phyloP scores from a whole-genome alignment of 2,888 invertebrate species.

The Merodon equestris region DNA sequence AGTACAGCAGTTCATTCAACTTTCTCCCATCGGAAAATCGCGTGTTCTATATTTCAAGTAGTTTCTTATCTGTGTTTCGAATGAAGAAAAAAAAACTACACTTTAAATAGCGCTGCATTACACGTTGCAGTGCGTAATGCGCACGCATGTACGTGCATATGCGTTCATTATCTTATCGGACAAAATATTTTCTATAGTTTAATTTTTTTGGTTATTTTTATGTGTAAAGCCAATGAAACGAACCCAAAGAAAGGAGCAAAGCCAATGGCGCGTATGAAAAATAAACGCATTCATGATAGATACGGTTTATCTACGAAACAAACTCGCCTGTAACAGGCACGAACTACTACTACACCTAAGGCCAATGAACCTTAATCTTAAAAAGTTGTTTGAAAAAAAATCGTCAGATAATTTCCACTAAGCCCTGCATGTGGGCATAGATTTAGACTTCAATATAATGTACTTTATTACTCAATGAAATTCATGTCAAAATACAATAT shows the following conservation, averaged over 20 bases:
- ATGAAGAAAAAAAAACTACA: conserved; percentile 6
- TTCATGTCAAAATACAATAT: too few relatives aligned
- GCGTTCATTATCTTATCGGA: conserved; percentile 41
- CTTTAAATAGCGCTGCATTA: too few relatives aligned
- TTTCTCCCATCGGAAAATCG: conserved; percentile 24
- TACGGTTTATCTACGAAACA: conserved; percentile 38
- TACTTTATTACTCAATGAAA: too few relatives aligned
- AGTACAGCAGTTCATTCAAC: conserved; percentile 25
- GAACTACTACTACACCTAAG: conserved; percentile 15
- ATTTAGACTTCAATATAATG: too few relatives aligned
- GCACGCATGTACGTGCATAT: conserved; percentile 5
- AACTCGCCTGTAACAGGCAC: background rate
- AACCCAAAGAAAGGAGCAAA: conserved; percentile 7
- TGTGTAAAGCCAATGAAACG: background rate
- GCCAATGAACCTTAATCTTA: conserved; percentile 20
- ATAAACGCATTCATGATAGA: conserved; percentile 20
- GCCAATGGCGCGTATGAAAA: conserved; percentile 36
- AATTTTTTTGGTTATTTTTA: conserved; percentile 6
- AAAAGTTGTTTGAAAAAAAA: background rate
- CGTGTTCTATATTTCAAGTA: conserved; percentile 20
- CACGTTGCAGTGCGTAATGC: background rate
- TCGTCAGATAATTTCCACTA: background rate
- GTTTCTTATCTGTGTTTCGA: conserved; percentile 2
- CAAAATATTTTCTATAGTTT: conserved; percentile 3
- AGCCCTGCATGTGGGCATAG: too few relatives aligned